Conservation (phyloP, 2,797 vertebrate species). For the Siniperca scherzeri region DNA sequence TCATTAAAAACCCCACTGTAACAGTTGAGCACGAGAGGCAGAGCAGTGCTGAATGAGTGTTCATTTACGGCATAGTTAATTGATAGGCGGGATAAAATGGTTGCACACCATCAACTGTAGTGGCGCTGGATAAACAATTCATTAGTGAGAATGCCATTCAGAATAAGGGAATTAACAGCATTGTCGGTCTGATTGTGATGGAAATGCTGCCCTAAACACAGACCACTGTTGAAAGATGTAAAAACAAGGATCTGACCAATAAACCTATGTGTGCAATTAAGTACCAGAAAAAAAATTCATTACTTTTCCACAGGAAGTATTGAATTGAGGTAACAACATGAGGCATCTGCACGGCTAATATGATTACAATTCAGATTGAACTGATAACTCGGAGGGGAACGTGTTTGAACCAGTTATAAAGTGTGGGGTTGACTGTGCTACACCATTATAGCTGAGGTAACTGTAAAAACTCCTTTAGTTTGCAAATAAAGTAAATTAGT, state of each 20-base stretch:
- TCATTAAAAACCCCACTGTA: constrained; percentile 13
- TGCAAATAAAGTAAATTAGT: neutral
- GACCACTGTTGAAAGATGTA: neutral
- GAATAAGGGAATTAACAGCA: neutral
- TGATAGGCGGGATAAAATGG: neutral
- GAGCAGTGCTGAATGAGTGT: constrained; percentile 7
- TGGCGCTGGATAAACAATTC: neutral
- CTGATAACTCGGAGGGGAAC: neutral
- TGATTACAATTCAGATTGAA: neutral
- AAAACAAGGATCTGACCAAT: neutral
- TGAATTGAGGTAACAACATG: constrained; percentile 32
- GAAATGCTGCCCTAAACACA: neutral
- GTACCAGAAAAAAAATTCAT: neutral
- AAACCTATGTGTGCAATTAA: neutral
- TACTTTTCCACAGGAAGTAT: constrained; percentile 43
- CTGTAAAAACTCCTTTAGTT: neutral
- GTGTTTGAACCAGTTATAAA: neutral
- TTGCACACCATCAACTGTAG: neutral
- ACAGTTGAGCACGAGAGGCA: constrained; percentile 3
- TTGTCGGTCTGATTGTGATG: neutral
- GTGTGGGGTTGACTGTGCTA: neutral
- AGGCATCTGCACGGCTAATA: constrained; percentile 6
- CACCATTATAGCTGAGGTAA: neutral
- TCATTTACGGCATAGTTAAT: neutral
- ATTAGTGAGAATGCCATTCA: neutral